Evolutionary conservation across 2,888 invertebrate species (phyloP).

Genomic region (Drosophila meridionalis): DNA sequence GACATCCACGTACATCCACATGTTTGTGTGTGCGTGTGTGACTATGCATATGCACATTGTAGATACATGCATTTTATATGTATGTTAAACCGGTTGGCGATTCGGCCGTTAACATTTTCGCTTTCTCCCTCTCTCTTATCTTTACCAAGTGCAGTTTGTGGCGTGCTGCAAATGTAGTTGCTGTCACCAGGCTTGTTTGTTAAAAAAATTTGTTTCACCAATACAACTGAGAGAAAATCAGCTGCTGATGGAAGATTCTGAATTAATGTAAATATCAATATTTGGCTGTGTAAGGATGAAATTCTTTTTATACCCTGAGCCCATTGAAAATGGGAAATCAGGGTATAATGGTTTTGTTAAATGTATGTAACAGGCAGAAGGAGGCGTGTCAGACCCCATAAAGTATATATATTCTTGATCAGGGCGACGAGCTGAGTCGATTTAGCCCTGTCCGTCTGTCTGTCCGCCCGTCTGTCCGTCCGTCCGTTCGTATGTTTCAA

Average conservation of each 20-base stretch:
- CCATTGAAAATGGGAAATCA: too few relatives aligned
- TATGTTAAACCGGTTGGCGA: neutral
- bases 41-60: neutral
- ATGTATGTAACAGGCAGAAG: too few relatives aligned
- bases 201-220: neutral
- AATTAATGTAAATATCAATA: neutral
- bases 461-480: too few relatives aligned
- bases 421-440: too few relatives aligned
- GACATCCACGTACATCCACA: neutral
- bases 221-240: neutral
- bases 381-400: too few relatives aligned
- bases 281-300: too few relatives aligned
- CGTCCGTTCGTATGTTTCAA: too few relatives aligned
- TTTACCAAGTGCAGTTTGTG: neutral
- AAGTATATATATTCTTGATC: too few relatives aligned
- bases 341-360: too few relatives aligned
- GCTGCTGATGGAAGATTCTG: neutral
- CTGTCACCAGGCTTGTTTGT: neutral
- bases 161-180: neutral
- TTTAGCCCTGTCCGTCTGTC: too few relatives aligned
- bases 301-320: too few relatives aligned
- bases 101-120: neutral
- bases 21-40: neutral
- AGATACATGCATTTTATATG: neutral
- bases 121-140: neutral